Evolutionary conservation across 2,113 vertebrate genomes (phyloP), one percentile per base, ranked within the genome.

Genomic region (Scomber japonicus): DNA sequence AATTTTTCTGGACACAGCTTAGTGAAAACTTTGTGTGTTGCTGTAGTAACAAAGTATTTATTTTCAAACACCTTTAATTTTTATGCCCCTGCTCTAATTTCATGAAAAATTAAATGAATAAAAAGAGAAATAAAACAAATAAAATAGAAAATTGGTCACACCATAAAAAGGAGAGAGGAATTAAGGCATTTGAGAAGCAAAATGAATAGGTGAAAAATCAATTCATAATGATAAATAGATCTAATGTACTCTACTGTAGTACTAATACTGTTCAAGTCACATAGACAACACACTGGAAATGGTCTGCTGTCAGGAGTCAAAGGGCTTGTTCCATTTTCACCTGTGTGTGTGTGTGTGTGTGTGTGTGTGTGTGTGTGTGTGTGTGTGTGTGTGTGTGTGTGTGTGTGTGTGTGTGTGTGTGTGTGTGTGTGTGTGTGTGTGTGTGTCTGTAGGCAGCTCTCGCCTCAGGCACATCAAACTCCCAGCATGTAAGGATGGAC

Each of bases 391-490:
- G 24, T 30, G 19, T 56, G 54, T 81, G 73, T 70, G 71, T 45
- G 60, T 15, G 1, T 24, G 55, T 69, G 44, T 68, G 75, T 54
- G 35, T 10, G 35, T 2, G 35, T 2, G 35, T 40, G 35, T 74
- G 6, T 40, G 35, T 40, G 35, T 8, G 53, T 66, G 49, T 54
- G 71, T 71, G 76, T 65, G 66, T 75, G 64, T 65, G 64, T 75
- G 27, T 56, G 54, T 79, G 57, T 63, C 56, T 64, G 46, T 15
- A 40, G n/a, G 68, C 46, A 51, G 60, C 46, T 68, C 50, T 83
- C 13, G 62, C 85, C 80, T 80, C 46, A 60, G 75, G 83, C 85
- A 82, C 78, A 78, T 88, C 78, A 83, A 86, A 84, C 74, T 78
- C 88, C 61, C 83, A 78, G 83, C 83, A 71, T 78, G 87, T 80